These are phyloP conservation scores for Porites cylindrica DNA, from an alignment of 92 coral and sea anemone species.

Conservation along the genomic window DNA sequence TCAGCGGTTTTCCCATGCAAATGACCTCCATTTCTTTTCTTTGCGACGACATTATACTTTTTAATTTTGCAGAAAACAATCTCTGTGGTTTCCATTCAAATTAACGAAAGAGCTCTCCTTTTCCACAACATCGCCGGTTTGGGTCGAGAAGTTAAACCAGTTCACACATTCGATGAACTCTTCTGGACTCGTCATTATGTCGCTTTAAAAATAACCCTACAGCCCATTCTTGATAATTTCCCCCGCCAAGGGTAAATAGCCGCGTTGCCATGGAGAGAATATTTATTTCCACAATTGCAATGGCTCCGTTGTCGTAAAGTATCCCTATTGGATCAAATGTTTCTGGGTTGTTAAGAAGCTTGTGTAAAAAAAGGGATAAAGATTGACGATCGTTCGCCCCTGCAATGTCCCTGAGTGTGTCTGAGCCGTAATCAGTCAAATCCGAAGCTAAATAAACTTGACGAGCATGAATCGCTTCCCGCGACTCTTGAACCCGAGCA, in stretches of 20 bases:
- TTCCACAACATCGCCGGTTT: no score
- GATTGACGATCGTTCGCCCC: constrained; percentile 64
- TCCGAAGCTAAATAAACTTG: constrained; percentile 88
- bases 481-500: constrained; percentile 72
- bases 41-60: no score
- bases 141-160: constrained; percentile 41
- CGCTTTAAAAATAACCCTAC: constrained; percentile 77
- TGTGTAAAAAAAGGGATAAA: constrained; percentile 63
- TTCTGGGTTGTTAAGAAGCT: constrained; percentile 71
- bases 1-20: no score
- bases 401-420: constrained; percentile 75
- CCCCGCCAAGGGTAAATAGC: constrained; percentile 93
- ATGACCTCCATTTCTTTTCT: no score
- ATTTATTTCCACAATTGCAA: constrained; percentile 95
- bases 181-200: constrained; percentile 48
- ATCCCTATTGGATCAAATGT: constrained; percentile 71
- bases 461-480: constrained; percentile 49
- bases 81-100: no score
- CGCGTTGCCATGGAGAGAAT: constrained; percentile 88
- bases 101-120: no score
- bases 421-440: constrained; percentile 93
- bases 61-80: no score
- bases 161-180: constrained; percentile 92
- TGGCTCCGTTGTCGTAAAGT: constrained; percentile 89
- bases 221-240: constrained; percentile 96